Evolutionary conservation across 1,140 invertebrate species (phyloP), one percentile per base, ranked within the genome.

Genomic region (Calephelis nemesis): DNA sequence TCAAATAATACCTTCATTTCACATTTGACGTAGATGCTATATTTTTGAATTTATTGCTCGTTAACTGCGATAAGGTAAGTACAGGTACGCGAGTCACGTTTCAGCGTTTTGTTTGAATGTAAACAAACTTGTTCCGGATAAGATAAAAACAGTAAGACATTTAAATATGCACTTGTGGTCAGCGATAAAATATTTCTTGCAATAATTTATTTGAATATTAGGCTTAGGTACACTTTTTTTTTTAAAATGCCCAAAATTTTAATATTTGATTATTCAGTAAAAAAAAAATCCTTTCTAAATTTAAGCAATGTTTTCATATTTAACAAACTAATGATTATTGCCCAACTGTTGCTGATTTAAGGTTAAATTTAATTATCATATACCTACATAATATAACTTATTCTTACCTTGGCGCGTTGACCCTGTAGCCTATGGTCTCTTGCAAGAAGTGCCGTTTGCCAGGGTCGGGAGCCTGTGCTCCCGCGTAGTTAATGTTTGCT

Each of bases 101-200:
- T 86, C 76, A 86, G 79, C 78, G 81, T 89, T 87, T 85, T 87
- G 81, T 88, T 80, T 71, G 78, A 88, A 88, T 88, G 83, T 90
- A 90, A 88, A 88, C 87, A 88, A 88, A 90, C 83, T 86, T 87
- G 83, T 88, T 87, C 82, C 84, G 85, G 85, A 90, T 90, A 90
- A 90, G 87, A 90, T 90, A 90, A 85, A 85, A 87, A 84, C 80
- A 81, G 78, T 80, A 74, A 75, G 72, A 73, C 67, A 70, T 30
- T 73, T 65, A 73, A 40, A 47, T 68, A 69, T 49, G 67, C 48
- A 19, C n/a, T 62, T 63, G 13, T 54, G 50, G 54, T 39, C 47
- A n/a, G 48, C 47, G n/a, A 65, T 65, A 30, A 8, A 49, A 13
- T 10, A 50, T 0, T 58, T 58, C 15, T 58, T 12, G 54, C 54